Percentiles rank a stretch among this genome's conserved stretches.
These are phyloP conservation scores for Lates japonicus DNA, from an alignment of 2,797 vertebrate species.

Conservation along the genomic window DNA sequence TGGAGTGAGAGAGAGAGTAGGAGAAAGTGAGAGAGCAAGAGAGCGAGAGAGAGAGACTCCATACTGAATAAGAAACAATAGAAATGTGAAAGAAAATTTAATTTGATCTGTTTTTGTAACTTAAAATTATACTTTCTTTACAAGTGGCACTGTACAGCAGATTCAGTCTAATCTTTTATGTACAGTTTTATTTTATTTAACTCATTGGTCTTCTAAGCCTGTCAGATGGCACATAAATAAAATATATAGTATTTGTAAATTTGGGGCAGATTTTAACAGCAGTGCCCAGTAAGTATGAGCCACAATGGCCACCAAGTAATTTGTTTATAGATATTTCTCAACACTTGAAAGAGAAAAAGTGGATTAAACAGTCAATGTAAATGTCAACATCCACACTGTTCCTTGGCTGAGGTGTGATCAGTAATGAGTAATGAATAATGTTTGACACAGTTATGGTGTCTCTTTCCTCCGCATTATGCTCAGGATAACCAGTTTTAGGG, in stretches of 20 bases:
- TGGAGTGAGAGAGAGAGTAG: constrained; percentile 46
- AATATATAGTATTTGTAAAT: not conserved
- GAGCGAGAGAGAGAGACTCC: constrained; percentile 4
- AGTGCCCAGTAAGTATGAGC: not conserved
- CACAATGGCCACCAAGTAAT: not conserved
- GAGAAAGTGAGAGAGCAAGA: constrained; percentile 25
- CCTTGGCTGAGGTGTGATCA: not conserved
- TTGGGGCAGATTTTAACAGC: not conserved
- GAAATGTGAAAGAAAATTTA: constrained; percentile 23
- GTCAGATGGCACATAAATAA: too few relatives aligned
- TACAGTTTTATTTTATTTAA: not conserved
- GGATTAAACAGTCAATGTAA: not conserved
- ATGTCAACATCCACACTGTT: not conserved
- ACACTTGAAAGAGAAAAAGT: not conserved
- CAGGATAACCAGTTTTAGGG: not conserved
- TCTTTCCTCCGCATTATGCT: not conserved
- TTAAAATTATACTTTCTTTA: not conserved
- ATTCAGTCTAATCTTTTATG: not conserved
- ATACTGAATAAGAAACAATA: constrained; percentile 12
- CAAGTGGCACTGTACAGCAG: not conserved
- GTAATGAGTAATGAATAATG: not conserved
- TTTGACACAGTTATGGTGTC: not conserved
- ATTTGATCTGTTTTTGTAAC: not conserved
- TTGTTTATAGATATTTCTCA: not conserved
- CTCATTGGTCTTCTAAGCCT: not conserved